Evolutionary conservation across 2,113 vertebrate species (phyloP).

Genomic region (Pongo pygmaeus): DNA sequence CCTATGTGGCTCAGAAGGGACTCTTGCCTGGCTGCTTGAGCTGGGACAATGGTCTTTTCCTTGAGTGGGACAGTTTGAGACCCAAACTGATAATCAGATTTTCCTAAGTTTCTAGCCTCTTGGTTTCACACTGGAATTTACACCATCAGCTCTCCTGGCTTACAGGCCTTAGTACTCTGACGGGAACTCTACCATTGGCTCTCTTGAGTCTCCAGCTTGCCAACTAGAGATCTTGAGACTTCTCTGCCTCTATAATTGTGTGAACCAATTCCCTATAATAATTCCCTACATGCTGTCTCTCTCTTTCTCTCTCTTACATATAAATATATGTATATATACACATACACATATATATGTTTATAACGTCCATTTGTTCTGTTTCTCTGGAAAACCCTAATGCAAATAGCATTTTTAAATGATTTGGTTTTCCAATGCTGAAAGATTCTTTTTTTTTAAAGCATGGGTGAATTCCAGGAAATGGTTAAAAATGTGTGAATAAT

Average conservation of each 20-base stretch:
- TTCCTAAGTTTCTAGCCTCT: neutral
- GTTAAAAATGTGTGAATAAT: slow-evolving; percentile 22
- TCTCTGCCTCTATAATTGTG: neutral
- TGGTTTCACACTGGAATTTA: neutral
- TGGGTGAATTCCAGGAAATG: slow-evolving; percentile 44
- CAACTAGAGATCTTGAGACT: neutral
- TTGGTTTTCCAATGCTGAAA: neutral
- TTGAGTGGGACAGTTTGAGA: neutral
- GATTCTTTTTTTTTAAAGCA: neutral
- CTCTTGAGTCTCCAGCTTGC: neutral
- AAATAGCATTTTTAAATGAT: neutral
- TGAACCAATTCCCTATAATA: neutral
- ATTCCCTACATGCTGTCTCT: neutral
- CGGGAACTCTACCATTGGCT: neutral
- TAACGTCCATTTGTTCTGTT: neutral
- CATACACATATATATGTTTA: too few species aligned
- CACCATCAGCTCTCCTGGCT: neutral
- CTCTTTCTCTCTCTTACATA: too few species aligned
- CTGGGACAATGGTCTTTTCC: neutral
- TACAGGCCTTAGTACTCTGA: neutral
- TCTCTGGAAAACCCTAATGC: neutral
- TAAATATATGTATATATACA: too few species aligned
- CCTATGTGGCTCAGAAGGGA: neutral
- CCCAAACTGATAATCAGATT: neutral
- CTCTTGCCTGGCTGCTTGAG: neutral